Evolutionary conservation across 2,113 vertebrate species (phyloP), one percentile per base, ranked within the genome.

Genomic region (Neopipo cinnamomea): DNA sequence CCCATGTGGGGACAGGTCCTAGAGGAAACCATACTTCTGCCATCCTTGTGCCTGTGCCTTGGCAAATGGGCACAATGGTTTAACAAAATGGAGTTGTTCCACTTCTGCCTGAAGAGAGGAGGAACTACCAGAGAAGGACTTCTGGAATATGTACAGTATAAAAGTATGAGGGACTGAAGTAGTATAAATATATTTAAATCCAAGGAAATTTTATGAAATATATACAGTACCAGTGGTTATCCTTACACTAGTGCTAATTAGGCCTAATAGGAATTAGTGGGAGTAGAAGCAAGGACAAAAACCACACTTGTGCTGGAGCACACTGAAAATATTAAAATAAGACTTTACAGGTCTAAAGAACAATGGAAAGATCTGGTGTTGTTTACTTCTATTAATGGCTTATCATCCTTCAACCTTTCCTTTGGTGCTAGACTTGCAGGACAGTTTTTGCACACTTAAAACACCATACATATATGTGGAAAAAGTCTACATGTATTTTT

Each of bases 81-180:
- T 85, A 31, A 28, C 33, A 80, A 74, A 79, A 19, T 2, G 1
- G 31, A 62, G n/a, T 11, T 68, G 6, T 10, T 58, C 11, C 66
- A 42, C 1, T 1, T 2, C 8, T 70, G 18, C 14, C 33, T 58
- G n/a, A 79, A 52, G 65, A 63, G 6, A 2, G 5, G 5, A 63
- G 21, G 50, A 67, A 12, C 27, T 35, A 59, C 18, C 6, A 46
- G 80, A 85, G 30, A 12, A 31, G 5, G 25, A 10, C 50, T 74
- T 74, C 59, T 62, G 23, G 25, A 46, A 91, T 2, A 15, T 6
- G 7, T 46, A 39, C 1, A 0, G 2, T 14, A 33, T 14, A 56
- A 80, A 83, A 33, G 7, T 16, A 31, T 0, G 0, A 81, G 5
- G 11, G 14, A 28, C 1, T 10, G 5, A 76, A 78, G 24, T n/a